Base-by-base conservation (phyloP, 2,888 invertebrate genomes). In the Drosophila atroscutellata region DNA sequence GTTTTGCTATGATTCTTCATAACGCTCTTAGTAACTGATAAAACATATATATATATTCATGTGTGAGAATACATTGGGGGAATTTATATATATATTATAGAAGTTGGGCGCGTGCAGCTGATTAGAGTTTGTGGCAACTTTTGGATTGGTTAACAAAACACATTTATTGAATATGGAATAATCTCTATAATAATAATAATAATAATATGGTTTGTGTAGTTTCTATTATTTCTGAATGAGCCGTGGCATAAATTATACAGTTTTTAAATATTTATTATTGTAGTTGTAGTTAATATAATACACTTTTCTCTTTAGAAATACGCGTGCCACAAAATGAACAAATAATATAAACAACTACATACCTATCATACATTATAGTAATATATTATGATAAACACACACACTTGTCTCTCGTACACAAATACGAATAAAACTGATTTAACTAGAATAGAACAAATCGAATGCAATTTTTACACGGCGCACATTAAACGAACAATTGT, bases 261-360 rank as follows among this genome's bases (percentile, higher is more conserved):
- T 72, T 45, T 45, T 39, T 68, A 52, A 36, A 80, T 80, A 62
- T 71, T 83, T 86, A 77, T 80, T 78, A 70, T 74, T 83, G 75
- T 83, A 76, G 56, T 68, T 75, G 81, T 83, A 89, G 84, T 89
- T 76, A 84, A 84, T 84, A 84, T 84, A 84, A 84, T 84, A 84
- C 84, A 84, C 77, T 66, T 39, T 83, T 55, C 11, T 54, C 37
- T 72, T 83, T 77, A 56, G 80, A 86, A 79, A 74, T 70, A 72
- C 47, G 80, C 74, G 72, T 69, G 86, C 80, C 80, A 80, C 72
- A 87, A 8, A 86, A 56, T 60, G 55, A 87, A 87, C 77, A 87
- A 85, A 87, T 85, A 69, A 87, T 74, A 77, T 69, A 55, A 74
- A 65, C 67, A 85, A 75, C 82, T 73, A 67, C 80, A 88, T 77